A percentile compares a stretch with the other conserved stretches of the same genome.
These are phyloP conservation scores for Hyalella azteca DNA, from an alignment of 2,888 invertebrate species.

Conservation along the genomic window DNA sequence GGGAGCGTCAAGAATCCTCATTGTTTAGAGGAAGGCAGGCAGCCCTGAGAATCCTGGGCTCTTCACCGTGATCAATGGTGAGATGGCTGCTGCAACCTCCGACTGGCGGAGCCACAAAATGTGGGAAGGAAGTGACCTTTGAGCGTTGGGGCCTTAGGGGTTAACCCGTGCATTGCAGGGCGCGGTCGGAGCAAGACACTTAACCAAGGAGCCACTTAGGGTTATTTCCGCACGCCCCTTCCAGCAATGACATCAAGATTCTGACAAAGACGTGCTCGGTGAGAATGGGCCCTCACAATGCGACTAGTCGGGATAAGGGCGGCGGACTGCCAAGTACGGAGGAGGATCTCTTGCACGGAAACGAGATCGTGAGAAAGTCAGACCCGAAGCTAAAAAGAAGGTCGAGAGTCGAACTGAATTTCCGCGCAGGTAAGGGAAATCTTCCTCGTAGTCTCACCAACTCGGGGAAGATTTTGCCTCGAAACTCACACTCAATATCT, in stretches of 20 bases:
- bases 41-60: neutral
- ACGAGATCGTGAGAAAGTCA: constrained; percentile 27
- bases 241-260: constrained; percentile 15
- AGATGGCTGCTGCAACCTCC: constrained; percentile 24
- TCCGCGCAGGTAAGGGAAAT: neutral
- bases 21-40: neutral
- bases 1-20: neutral
- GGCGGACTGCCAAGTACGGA: neutral
- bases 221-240: neutral
- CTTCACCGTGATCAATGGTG: constrained; percentile 28
- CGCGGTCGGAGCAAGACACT: constrained; percentile 18
- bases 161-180: constrained; percentile 30
- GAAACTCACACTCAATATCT: no score
- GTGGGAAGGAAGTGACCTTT: constrained; percentile 36
- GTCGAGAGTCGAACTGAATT: neutral
- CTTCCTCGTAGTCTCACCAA: no score
- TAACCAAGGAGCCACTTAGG: constrained; percentile 27
- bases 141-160: constrained; percentile 1
- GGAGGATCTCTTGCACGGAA: neutral
- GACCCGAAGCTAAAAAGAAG: neutral
- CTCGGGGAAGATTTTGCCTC: no score
- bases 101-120: constrained; percentile 12
- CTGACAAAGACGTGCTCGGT: constrained; percentile 16
- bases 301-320: neutral
- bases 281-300: neutral